Evolutionary conservation across 2,888 invertebrate genomes (phyloP).

Genomic region (Fissipunctia ypsillon): DNA sequence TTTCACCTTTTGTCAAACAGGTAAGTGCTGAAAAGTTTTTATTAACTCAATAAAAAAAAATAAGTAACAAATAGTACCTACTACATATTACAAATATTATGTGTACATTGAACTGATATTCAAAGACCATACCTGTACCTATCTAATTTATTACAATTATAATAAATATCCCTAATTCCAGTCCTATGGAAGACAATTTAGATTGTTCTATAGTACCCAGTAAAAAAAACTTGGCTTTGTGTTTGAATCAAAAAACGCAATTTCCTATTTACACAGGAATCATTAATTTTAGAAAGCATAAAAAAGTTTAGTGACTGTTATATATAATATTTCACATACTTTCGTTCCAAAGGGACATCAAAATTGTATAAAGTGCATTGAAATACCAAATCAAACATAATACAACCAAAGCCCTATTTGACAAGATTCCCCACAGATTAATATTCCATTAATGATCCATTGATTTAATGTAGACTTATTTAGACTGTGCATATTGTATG

Average conservation of each 20-base stretch:
- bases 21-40: constrained; percentile 13
- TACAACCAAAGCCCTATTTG: neutral
- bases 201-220: neutral
- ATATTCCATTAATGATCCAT: too few relatives aligned
- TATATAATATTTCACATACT: neutral
- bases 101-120: neutral
- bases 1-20: constrained; percentile 42
- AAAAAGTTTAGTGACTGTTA: neutral
- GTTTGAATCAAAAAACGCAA: neutral
- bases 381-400: constrained; percentile 1
- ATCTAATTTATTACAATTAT: neutral
- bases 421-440: neutral
- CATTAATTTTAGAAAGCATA: neutral
- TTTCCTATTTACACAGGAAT: neutral
- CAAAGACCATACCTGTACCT: neutral
- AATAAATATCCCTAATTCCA: neutral
- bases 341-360: neutral
- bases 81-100: neutral
- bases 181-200: neutral
- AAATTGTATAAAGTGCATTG: neutral
- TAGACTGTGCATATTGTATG: neutral
- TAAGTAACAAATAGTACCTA: neutral
- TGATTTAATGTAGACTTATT: too few relatives aligned
- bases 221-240: neutral
- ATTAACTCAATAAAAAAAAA: neutral